phyloP scores from a whole-genome alignment of 1,140 invertebrate species.

The Drosophila nigrodunni region DNA sequence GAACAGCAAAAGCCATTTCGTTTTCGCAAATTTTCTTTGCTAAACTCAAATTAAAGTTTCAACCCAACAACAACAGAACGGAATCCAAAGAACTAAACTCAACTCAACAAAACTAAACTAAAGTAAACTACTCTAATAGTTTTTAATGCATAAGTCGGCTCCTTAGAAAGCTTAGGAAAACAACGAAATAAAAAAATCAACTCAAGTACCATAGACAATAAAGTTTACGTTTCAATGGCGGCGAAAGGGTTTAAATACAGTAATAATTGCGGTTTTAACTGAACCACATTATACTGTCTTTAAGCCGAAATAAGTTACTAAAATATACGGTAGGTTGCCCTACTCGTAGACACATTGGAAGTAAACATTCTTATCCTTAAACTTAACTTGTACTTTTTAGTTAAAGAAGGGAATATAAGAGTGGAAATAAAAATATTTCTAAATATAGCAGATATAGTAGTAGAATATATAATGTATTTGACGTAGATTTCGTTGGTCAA shows the following conservation, averaged over 20 bases:
- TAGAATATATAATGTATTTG: too few species aligned
- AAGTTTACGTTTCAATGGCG: conserved; percentile 15
- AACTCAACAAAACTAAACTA: conserved; percentile 41
- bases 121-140: conserved; percentile 71
- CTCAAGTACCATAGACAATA: conserved; percentile 26
- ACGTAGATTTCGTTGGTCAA: too few species aligned
- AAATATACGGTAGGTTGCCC: background rate
- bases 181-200: conserved; percentile 46
- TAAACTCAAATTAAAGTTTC: conserved; percentile 76
- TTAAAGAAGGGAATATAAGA: too few species aligned
- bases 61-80: conserved; percentile 28
- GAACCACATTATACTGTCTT: background rate
- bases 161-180: conserved; percentile 27
- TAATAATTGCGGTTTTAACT: conserved; percentile 10
- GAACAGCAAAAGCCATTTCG: conserved; percentile 26
- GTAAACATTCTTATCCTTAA: too few species aligned
- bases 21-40: conserved; percentile 38
- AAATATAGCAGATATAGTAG: too few species aligned
- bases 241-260: background rate
- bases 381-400: too few species aligned
- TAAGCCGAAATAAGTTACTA: background rate
- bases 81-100: conserved; percentile 19
- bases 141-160: conserved; percentile 58
- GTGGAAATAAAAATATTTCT: too few species aligned
- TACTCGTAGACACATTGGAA: background rate